Base-by-base conservation (phyloP, 2,797 vertebrate species). In the Eupleurogrammus muticus region DNA sequence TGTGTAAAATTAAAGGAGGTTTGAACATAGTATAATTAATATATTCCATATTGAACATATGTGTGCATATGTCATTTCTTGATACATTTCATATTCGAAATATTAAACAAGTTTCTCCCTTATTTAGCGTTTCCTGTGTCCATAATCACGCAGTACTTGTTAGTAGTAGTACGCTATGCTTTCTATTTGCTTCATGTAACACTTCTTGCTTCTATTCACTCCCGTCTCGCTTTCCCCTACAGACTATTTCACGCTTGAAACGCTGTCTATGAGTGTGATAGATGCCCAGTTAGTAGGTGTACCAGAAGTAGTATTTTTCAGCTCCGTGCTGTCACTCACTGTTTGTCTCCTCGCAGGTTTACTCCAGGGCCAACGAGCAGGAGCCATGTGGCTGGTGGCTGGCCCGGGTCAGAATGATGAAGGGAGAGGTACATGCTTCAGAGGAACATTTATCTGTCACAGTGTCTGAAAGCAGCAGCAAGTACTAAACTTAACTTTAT, bases 381-480 rank as follows among this genome's bases (percentile, higher is more conserved):
- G 97, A 97, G 83, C 95, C 96, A 14, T 96, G 96, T 57, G 97
- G 97, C 83, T 98, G 97, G 97, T 98, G 97, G 97, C 84, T 96
- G 84, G 97, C 96, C 16, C 91, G 95, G 20, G 96, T 97, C 83
- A 92, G 96, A 75, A 97, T 98, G 97, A 97, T 96, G 95, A 97
- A 97, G 86, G 96, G 97, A 80, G 96, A 97, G 90, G 96, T 97
- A 72, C 85, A 86, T 44, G 24, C 0, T 38, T 46, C 21, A 63
- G 8, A 28, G 13, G 17, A 28, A 21, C 21, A 8, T 35, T 44
- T 1, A 24, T 46, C 66, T 24, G 13, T 28, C 35, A 1, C 19
- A 13, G 13, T 35, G 2, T 10, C 19, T 42, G 47, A 19, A 11
- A 42, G 40, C 13, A 60, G 47, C 40, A 12, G 8, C 28, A 8